Evolutionary conservation across 2,113 vertebrate species (phyloP).

Genomic region (Thermophis baileyi): DNA sequence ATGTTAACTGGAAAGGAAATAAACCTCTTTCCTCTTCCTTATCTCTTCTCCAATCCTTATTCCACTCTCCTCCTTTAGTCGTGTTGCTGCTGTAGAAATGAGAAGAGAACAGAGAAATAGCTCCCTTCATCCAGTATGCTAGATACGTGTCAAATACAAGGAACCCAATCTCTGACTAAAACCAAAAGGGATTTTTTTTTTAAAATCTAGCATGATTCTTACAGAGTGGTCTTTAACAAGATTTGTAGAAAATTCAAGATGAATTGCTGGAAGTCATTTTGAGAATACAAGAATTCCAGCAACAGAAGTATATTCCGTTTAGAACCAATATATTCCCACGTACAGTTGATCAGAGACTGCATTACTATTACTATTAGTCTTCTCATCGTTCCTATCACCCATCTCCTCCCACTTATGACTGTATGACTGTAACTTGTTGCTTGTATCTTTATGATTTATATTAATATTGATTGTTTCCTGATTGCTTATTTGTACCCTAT

Average conservation of each 20-base stretch:
- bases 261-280: not conserved
- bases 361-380: no score
- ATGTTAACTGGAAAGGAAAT: not conserved
- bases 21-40: not conserved
- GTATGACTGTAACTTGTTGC: no score
- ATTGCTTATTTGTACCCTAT: no score
- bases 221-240: not conserved
- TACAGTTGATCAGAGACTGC: not conserved
- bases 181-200: not conserved
- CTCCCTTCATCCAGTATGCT: not conserved
- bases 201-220: not conserved
- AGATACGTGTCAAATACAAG: not conserved
- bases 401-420: no score
- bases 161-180: not conserved
- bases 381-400: no score
- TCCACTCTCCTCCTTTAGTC: not conserved
- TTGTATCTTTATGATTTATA: no score
- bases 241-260: not conserved
- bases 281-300: not conserved
- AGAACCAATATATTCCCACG: not conserved
- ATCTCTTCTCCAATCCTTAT: not conserved
- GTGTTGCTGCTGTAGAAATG: not conserved
- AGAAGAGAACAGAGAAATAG: not conserved
- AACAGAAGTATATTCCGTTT: not conserved
- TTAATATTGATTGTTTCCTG: no score